Base-by-base conservation (phyloP, 1,140 invertebrate species). In the Drosophila grimshawi region DNA sequence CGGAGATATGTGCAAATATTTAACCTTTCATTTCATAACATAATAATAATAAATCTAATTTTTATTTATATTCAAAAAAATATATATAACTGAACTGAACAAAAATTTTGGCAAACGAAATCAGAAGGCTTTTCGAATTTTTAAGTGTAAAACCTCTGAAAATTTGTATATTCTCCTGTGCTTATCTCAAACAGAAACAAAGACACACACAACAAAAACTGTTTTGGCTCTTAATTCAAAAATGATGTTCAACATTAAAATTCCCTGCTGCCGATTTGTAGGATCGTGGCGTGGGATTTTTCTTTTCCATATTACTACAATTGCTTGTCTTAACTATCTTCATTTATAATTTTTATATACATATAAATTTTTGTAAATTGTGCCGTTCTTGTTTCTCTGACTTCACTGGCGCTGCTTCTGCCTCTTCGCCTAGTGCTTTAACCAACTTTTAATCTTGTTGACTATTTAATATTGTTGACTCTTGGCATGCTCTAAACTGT, bases 191-290 rank as follows among this genome's bases (percentile, higher is more conserved):
- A 60, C 33, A 63, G 43, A 78, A 32, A 74, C 41, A 62, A 41
- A 66, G 37, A 78, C 56, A 72, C 48, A 64, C 35, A 80, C 52
- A 74, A 86, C 76, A 89, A 89, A 86, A 89, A 77, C 61, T 66
- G 74, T 89, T 86, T 86, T 86, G 83, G 83, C 85, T 88, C 46
- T 52, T 39, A 39, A 66, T 37, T 51, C n/a, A 10, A n/a, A 66
- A 51, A 72, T 39, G 45, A 37, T n/a, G 19, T 45, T 7, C 37
- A 48, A 59, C 11, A 56, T 46, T 30, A 11, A 10, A 75, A 49
- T 39, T 66, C 1, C 46, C 59, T 59, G 45, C 45, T n/a, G 27
- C 19, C 29, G 43, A 56, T 69, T 67, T 46, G 52, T 48, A 76
- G 55, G 63, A 76, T 56, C 57, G 78, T 78, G 78, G 66, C 65